Conservation (phyloP, 2,888 invertebrate species). For the Cybosia mesomella region DNA sequence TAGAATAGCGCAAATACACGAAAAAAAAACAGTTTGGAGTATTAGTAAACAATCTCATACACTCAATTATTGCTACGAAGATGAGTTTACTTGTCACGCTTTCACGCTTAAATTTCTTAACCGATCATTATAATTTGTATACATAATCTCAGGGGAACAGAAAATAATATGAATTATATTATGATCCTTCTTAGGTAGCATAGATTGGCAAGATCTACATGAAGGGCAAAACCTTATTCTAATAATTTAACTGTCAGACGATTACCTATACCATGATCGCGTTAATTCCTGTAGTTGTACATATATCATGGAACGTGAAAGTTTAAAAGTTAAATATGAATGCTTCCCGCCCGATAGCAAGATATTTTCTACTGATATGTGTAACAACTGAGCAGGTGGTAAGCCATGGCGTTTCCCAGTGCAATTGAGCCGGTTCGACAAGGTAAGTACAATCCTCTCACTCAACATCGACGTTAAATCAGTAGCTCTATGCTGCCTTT, state of each 20-base stretch:
- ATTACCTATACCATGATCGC: neutral
- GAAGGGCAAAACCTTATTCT: neutral
- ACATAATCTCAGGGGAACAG: neutral
- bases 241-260: neutral
- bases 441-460: neutral
- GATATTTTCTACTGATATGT: slow-evolving; percentile 4
- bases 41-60: neutral
- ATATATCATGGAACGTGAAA: neutral
- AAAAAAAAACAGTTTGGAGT: neutral
- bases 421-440: neutral
- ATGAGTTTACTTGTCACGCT: neutral
- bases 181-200: neutral
- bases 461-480: neutral
- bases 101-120: neutral
- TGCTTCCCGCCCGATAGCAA: neutral
- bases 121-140: neutral
- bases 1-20: neutral
- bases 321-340: neutral
- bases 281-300: neutral
- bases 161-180: neutral
- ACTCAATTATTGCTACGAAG: neutral
- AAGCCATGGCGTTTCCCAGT: neutral
- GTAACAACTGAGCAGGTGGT: neutral
- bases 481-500: neutral
- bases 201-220: neutral